Evolutionary conservation across 2,113 vertebrate genomes (phyloP).

Genomic region (Hemiprocne comata): DNA sequence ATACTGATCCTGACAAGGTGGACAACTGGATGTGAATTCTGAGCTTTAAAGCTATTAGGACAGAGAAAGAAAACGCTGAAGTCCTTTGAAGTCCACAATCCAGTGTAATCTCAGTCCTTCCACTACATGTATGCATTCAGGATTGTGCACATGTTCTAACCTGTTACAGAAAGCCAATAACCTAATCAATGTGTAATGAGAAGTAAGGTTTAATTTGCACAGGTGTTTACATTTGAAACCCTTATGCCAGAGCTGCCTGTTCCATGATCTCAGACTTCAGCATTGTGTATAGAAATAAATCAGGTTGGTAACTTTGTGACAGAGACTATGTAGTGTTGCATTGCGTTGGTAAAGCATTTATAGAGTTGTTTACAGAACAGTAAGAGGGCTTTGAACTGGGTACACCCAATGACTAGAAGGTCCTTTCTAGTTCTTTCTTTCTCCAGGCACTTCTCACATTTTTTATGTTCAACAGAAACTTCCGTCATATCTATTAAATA

Average conservation of each 20-base stretch:
- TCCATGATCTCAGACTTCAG: not conserved
- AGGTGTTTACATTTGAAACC: not conserved
- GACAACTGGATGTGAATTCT: not conserved
- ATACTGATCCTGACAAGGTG: not conserved
- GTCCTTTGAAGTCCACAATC: not conserved
- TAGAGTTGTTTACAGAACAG: constrained; percentile 37
- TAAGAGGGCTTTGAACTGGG: not conserved
- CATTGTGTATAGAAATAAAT: not conserved
- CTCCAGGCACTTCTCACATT: not conserved
- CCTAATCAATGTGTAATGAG: not conserved
- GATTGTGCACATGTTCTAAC: not conserved
- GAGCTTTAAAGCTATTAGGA: not conserved
- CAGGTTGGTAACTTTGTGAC: not conserved
- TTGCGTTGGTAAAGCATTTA: constrained; percentile 5
- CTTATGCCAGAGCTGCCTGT: accelerated
- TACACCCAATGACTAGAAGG: not conserved
- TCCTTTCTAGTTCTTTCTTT: constrained; percentile 17
- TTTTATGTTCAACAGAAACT: constrained; percentile 22
- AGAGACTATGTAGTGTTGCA: not conserved
- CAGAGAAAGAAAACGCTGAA: not conserved
- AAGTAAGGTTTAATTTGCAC: not conserved
- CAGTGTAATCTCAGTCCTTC: not conserved
- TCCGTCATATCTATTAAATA: constrained; percentile 6
- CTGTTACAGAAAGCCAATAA: not conserved
- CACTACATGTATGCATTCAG: not conserved